Percentiles rank a stretch among this genome's conserved stretches.
These are phyloP conservation scores for Ectropis grisescens DNA, from an alignment of 1,140 invertebrate genomes.

Conservation along the genomic window DNA sequence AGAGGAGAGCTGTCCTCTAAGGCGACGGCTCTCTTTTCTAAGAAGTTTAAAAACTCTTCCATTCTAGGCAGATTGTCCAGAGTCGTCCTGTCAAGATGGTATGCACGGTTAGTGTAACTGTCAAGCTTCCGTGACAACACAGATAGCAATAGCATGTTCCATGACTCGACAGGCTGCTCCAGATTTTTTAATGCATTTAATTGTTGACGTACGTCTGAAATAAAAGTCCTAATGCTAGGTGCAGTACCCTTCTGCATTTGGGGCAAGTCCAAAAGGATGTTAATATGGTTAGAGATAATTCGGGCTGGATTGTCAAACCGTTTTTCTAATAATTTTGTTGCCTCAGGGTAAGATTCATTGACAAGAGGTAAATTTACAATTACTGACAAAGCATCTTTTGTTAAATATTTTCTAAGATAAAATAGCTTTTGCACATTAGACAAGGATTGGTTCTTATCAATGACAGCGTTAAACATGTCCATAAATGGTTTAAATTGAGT, in stretches of 20 bases:
- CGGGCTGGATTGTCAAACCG: constrained; percentile 5
- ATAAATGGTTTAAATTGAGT: constrained; percentile 9
- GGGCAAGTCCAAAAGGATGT: constrained; percentile 4
- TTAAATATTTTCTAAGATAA: constrained; percentile 4
- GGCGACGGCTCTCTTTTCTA: too few relatives aligned
- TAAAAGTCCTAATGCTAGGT: background rate
- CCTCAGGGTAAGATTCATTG: constrained; percentile 5
- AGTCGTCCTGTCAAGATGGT: constrained; percentile 8
- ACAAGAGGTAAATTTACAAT: constrained; percentile 5
- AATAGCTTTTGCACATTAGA: constrained; percentile 6
- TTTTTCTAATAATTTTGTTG: constrained; percentile 3
- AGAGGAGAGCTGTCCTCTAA: too few relatives aligned
- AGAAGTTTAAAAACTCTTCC: too few relatives aligned
- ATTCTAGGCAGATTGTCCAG: too few relatives aligned
- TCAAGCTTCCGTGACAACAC: constrained; percentile 11
- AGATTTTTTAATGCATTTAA: constrained; percentile 12
- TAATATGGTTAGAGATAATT: constrained; percentile 5
- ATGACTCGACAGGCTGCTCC: constrained; percentile 11
- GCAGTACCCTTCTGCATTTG: constrained; percentile 5
- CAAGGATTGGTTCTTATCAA: constrained; percentile 3
- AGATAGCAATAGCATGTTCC: constrained; percentile 13
- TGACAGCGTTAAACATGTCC: constrained; percentile 4
- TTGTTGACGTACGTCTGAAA: constrained; percentile 3
- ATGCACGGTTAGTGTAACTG: constrained; percentile 11
- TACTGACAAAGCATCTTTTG: constrained; percentile 1